Conservation (phyloP, 2,888 invertebrate genomes). For the Colletes collaris region DNA sequence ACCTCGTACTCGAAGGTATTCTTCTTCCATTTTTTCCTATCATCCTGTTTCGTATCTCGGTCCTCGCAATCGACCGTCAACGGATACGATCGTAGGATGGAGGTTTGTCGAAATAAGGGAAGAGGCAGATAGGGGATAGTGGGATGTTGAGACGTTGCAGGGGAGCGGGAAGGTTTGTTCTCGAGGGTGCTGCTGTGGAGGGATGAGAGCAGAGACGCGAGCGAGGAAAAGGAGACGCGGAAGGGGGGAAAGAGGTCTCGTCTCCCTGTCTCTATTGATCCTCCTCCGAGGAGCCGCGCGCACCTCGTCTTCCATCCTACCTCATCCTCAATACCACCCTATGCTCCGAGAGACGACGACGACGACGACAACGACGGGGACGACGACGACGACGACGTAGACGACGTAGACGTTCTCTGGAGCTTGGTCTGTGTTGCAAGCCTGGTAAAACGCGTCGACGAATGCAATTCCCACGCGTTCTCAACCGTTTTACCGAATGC, state of each 20-base stretch:
- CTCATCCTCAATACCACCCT: slow-evolving; percentile 76
- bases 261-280: slow-evolving; percentile 83
- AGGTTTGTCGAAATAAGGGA: slow-evolving; percentile 50
- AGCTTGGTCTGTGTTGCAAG: slow-evolving; percentile 45
- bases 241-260: slow-evolving; percentile 80
- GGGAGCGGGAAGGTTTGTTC: slow-evolving; percentile 58
- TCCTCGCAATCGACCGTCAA: slow-evolving; percentile 17
- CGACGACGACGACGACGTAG: slow-evolving; percentile 42
- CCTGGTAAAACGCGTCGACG: slow-evolving; percentile 55
- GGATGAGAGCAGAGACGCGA: slow-evolving; percentile 64
- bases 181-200: slow-evolving; percentile 63
- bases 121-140: slow-evolving; percentile 62
- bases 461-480: slow-evolving; percentile 42
- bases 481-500: slow-evolving; percentile 32
- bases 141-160: slow-evolving; percentile 64
- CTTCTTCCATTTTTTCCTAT: slow-evolving; percentile 53
- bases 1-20: slow-evolving; percentile 5
- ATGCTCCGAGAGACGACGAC: slow-evolving; percentile 61
- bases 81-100: slow-evolving; percentile 10
- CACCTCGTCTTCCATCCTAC: slow-evolving; percentile 80
- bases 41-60: slow-evolving; percentile 33
- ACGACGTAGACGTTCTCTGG: slow-evolving; percentile 52
- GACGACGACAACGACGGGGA: slow-evolving; percentile 33
- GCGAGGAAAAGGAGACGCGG: slow-evolving; percentile 50
- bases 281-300: slow-evolving; percentile 82